Conservation (phyloP, 92 coral and sea anemone genomes). For the Phenganax subtilis region DNA sequence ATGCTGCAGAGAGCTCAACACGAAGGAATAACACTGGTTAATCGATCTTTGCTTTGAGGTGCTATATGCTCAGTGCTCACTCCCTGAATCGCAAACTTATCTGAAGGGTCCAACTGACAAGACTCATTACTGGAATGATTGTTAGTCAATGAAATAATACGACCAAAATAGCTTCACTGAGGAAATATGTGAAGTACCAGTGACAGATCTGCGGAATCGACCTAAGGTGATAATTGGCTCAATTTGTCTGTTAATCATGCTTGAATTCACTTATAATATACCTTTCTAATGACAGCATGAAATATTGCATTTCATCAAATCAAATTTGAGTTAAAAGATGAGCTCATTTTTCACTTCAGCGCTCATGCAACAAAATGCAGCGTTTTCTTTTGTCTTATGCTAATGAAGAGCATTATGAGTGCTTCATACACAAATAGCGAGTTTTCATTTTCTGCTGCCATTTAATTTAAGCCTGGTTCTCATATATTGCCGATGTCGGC, state of each 20-base stretch:
- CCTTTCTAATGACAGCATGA: not conserved
- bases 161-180: slow-evolving; percentile 5
- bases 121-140: slow-evolving; percentile 11
- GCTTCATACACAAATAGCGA: too few relatives aligned
- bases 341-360: too few relatives aligned
- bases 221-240: slow-evolving; percentile 39
- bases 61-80: not conserved
- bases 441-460: too few relatives aligned
- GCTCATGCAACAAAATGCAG: too few relatives aligned
- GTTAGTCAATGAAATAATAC: slow-evolving; percentile 12
- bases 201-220: slow-evolving; percentile 30
- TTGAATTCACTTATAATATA: not conserved
- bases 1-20: not conserved
- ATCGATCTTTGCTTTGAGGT: not conserved
- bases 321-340: too few relatives aligned
- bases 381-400: too few relatives aligned
- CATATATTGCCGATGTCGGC: too few relatives aligned
- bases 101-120: slow-evolving; percentile 3
- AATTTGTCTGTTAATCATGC: slow-evolving; percentile 29
- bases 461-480: too few relatives aligned
- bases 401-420: too few relatives aligned
- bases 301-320: too few relatives aligned
- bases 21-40: not conserved
- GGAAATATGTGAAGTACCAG: slow-evolving; percentile 32
- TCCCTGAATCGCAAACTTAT: not conserved